Conservation (phyloP, 2,113 vertebrate genomes). For the Collichthys lucidus region DNA sequence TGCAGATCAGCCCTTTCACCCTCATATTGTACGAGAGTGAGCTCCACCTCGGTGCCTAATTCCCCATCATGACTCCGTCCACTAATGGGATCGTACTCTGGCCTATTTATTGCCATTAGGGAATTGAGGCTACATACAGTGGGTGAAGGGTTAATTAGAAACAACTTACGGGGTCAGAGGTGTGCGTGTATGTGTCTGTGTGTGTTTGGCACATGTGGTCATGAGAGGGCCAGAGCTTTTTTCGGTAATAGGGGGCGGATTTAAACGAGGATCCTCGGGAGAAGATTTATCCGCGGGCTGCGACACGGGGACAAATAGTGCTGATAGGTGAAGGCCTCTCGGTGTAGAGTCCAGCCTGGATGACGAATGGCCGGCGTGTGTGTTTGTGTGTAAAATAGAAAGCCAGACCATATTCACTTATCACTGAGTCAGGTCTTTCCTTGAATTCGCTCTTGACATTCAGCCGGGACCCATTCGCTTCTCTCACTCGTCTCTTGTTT, state of each 20-base stretch:
- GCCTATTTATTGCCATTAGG: slow-evolving; percentile 89
- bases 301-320: slow-evolving; percentile 93
- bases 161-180: slow-evolving; percentile 89
- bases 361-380: slow-evolving; percentile 70
- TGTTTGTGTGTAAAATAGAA: slow-evolving; percentile 83
- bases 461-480: slow-evolving; percentile 84
- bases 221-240: slow-evolving; percentile 86
- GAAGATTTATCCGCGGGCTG: slow-evolving; percentile 95
- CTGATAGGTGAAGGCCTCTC: slow-evolving; percentile 95
- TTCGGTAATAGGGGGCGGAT: slow-evolving; percentile 88
- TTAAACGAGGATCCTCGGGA: slow-evolving; percentile 86
- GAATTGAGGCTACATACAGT: slow-evolving; percentile 82
- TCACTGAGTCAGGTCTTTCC: slow-evolving; percentile 83
- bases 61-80: slow-evolving; percentile 71
- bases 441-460: slow-evolving; percentile 81
- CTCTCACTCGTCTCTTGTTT: slow-evolving; percentile 58
- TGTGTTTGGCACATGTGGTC: slow-evolving; percentile 82
- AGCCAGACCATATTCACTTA: slow-evolving; percentile 91
- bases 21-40: not conserved
- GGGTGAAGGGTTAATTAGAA: slow-evolving; percentile 97
- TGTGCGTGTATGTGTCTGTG: slow-evolving; percentile 40
- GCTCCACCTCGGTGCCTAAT: slow-evolving; percentile 45
- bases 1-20: not conserved
- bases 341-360: slow-evolving; percentile 82
- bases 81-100: slow-evolving; percentile 87